phyloP scores from a whole-genome alignment of 2,113 vertebrate species.

The Platycercus adscitus region DNA sequence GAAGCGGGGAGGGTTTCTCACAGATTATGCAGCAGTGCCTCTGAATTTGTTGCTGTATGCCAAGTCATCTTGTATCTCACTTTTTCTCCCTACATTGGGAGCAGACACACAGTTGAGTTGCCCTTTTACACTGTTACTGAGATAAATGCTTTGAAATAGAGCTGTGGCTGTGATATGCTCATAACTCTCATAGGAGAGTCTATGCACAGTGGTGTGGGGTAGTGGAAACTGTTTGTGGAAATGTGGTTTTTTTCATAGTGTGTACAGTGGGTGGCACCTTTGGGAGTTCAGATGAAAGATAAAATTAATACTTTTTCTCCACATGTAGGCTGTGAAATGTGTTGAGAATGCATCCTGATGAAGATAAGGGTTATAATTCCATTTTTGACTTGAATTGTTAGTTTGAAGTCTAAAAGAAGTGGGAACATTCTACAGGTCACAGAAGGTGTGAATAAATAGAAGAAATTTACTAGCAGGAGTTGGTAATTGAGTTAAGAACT shows the following conservation, averaged over 20 bases:
- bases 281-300: background rate
- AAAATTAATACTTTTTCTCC: background rate
- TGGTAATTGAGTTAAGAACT: slow-evolving; percentile 10
- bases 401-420: slow-evolving; percentile 17
- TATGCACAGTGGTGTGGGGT: background rate
- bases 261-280: background rate
- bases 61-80: background rate
- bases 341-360: background rate
- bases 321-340: background rate
- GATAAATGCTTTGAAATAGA: background rate
- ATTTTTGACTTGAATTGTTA: background rate
- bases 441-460: slow-evolving; percentile 51
- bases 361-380: background rate
- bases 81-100: background rate
- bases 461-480: slow-evolving; percentile 18
- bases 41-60: background rate
- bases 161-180: background rate
- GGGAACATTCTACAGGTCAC: background rate
- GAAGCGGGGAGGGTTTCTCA: background rate
- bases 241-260: background rate
- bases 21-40: background rate
- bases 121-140: background rate
- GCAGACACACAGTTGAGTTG: background rate
- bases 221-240: background rate
- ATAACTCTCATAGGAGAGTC: background rate